These are phyloP conservation scores for Pterocles orientalis DNA, from an alignment of 2,113 vertebrate genomes.

Conservation along the genomic window DNA sequence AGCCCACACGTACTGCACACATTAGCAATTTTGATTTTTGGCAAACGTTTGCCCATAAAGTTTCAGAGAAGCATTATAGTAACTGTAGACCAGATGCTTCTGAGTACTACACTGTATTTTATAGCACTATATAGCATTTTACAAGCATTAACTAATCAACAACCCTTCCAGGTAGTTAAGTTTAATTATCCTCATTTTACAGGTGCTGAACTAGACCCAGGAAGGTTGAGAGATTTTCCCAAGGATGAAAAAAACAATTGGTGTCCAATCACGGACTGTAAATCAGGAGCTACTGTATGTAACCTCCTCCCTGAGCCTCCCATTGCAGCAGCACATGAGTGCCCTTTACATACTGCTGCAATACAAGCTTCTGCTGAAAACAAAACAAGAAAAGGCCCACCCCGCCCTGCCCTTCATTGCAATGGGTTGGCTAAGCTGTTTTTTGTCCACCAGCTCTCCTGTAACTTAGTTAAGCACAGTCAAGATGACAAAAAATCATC, in stretches of 20 bases:
- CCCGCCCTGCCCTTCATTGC: background rate
- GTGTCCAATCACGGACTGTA: background rate
- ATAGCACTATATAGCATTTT: slow-evolving; percentile 28
- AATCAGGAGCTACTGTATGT: background rate
- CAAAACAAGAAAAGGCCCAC: background rate
- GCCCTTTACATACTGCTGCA: background rate
- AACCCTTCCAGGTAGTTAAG: slow-evolving; percentile 39
- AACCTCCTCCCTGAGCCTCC: background rate
- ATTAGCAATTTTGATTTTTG: background rate
- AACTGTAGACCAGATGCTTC: slow-evolving; percentile 30
- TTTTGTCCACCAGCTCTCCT: background rate
- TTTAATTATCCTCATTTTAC: slow-evolving; percentile 45
- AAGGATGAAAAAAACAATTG: background rate
- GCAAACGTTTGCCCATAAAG: background rate
- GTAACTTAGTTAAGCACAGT: background rate
- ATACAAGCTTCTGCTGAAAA: background rate
- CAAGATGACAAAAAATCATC: background rate
- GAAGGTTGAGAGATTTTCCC: background rate
- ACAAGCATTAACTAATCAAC: slow-evolving; percentile 59
- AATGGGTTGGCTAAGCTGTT: background rate
- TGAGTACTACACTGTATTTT: background rate
- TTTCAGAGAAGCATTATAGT: background rate
- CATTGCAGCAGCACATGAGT: background rate
- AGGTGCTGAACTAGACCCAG: slow-evolving; percentile 28
- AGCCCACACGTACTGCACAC: background rate